phyloP scores from a whole-genome alignment of 2,888 invertebrate species.

The Cheilosia scutellata region DNA sequence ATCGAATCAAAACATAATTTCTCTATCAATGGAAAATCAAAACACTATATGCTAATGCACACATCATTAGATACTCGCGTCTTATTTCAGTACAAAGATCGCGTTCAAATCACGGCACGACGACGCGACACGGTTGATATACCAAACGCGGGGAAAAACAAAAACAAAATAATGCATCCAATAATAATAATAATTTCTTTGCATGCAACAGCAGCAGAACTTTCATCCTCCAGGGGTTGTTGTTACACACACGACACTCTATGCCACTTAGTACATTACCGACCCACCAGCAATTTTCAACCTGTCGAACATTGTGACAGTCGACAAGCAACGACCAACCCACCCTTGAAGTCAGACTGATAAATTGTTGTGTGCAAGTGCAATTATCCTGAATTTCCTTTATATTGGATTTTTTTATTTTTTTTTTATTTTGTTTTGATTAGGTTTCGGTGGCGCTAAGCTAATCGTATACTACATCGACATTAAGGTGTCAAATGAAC shows the following conservation, averaged over 20 bases:
- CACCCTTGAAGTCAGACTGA: constrained; percentile 32
- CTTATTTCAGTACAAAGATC: neutral
- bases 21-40: constrained; percentile 17
- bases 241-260: constrained; percentile 11
- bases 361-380: constrained; percentile 18
- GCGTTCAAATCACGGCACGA: neutral
- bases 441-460: constrained; percentile 49
- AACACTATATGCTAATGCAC: neutral
- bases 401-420: neutral
- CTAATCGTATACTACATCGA: constrained; percentile 30
- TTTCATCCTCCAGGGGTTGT: constrained; percentile 34
- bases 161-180: constrained; percentile 12
- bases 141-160: neutral
- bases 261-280: neutral
- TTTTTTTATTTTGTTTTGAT: constrained; percentile 40
- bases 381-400: constrained; percentile 55
- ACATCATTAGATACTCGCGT: neutral
- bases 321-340: constrained; percentile 26
- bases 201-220: constrained; percentile 9
- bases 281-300: constrained; percentile 36
- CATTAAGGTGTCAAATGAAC: constrained; percentile 43
- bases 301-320: constrained; percentile 55
- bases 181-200: constrained; percentile 3
- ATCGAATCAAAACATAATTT: constrained; percentile 19
- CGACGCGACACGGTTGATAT: neutral